Base-by-base conservation (phyloP, 2,888 invertebrate species). In the Pollenia labialis region DNA sequence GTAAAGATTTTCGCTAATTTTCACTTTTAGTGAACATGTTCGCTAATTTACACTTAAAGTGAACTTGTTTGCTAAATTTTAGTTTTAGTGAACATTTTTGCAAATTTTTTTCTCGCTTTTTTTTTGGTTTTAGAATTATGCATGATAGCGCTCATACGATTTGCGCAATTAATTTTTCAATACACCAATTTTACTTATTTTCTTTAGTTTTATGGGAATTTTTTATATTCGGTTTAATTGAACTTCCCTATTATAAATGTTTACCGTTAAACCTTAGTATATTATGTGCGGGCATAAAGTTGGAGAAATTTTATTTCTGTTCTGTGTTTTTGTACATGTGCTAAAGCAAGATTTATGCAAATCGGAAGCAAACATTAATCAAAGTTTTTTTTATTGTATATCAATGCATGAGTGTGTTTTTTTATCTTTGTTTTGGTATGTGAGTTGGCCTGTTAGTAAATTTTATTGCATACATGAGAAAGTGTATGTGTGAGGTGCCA, bases 331-430 rank as follows among this genome's bases (percentile, higher is more conserved):
- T 32, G 44, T 77, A 64, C 56, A 66, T 62, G 50, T 89, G 89
- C 91, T 91, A 90, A 91, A 92, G 91, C 89, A 92, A 92, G 91
- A 92, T 92, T 92, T 92, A 92, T 92, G 92, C 91, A 92, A 92
- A 92, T 91, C 92, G 92, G 92, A 92, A 92, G 91, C 90, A 90
- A 92, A 91, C 91, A 92, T 92, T 92, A 92, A 92, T 92, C 91
- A 92, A 92, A 90, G 89, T 89, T 90, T 91, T 89, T 89, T 66
- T 50, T 82, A 79, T 79, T 80, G 52, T 64, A 75, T 82, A 76
- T 64, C 75, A 74, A 71, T 86, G 79, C 52, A 52, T 64, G 60
- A 58, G 62, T 69, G 46, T 44, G 69, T 84, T 68, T 76, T 23
- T 80, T 66, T 75, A 64, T 69, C 56, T 81, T 14, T 64, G 64